Conservation (phyloP, 2,797 vertebrate species). For the Brotula barbata region DNA sequence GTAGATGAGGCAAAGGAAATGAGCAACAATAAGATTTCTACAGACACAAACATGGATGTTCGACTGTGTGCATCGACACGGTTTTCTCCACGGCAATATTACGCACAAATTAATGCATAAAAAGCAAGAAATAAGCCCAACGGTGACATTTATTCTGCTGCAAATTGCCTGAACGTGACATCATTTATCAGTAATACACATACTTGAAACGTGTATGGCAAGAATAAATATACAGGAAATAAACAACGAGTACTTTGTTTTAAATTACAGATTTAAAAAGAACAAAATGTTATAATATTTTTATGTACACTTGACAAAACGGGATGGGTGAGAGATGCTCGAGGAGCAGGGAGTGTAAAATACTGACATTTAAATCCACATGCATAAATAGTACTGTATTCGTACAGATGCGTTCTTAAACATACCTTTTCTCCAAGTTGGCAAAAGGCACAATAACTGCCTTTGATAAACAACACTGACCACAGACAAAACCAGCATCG, state of each 20-base stretch:
- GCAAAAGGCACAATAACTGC: constrained; percentile 40
- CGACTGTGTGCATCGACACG: background rate
- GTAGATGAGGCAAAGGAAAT: constrained; percentile 54
- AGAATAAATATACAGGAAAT: constrained; percentile 8
- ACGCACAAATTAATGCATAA: background rate
- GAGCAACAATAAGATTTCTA: constrained; percentile 26
- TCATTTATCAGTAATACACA: constrained; percentile 23
- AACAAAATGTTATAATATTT: too few species aligned
- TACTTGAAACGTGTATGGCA: constrained; percentile 10
- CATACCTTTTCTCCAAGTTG: constrained; percentile 23
- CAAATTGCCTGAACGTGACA: constrained; percentile 33
- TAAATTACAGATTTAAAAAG: too few species aligned
- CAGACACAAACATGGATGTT: background rate
- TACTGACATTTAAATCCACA: constrained; percentile 25
- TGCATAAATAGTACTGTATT: constrained; percentile 33
- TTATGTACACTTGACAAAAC: background rate
- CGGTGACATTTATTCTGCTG: constrained; percentile 47
- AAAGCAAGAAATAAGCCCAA: constrained; percentile 26
- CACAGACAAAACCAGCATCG: constrained; percentile 11
- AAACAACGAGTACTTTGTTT: background rate
- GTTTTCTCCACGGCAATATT: background rate
- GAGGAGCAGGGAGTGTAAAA: constrained; percentile 19
- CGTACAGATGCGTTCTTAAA: constrained; percentile 29
- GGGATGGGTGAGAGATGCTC: constrained; percentile 6
- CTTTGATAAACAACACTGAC: constrained; percentile 33